Percentiles rank a stretch among this genome's conserved stretches.
Evolutionary conservation across 2,797 vertebrate species (phyloP).

Genomic region (Sphenopsis melanotis): DNA sequence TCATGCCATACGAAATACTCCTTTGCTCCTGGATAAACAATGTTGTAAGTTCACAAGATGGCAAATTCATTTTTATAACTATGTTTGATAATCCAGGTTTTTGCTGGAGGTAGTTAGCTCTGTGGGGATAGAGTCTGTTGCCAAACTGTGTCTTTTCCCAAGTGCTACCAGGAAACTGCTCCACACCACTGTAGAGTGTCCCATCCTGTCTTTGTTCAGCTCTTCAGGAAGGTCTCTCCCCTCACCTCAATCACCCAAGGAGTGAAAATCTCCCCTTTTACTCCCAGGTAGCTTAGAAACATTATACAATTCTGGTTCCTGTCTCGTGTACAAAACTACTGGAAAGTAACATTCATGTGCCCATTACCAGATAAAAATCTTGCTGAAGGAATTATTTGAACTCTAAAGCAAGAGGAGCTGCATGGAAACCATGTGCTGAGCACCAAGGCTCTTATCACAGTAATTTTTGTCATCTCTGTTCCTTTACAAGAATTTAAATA

Average conservation of each 20-base stretch:
- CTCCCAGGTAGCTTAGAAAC: background rate
- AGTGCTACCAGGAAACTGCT: background rate
- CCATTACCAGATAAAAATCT: background rate
- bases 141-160: background rate
- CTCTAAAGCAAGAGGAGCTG: background rate
- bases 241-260: background rate
- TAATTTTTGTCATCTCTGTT: background rate
- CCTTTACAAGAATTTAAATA: background rate
- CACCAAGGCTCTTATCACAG: rapidly evolving
- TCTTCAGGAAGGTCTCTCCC: background rate
- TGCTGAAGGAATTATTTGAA: background rate
- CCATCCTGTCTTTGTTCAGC: background rate
- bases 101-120: background rate
- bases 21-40: background rate
- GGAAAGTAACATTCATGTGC: background rate
- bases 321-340: background rate
- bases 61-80: background rate
- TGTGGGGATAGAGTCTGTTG: background rate
- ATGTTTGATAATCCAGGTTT: background rate
- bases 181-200: too few relatives aligned
- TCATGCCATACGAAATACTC: background rate
- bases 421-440: background rate
- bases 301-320: background rate
- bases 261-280: background rate
- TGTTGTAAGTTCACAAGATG: background rate